Evolutionary conservation across 2,888 invertebrate species (phyloP).

Genomic region (Neocrepidodera transversa): DNA sequence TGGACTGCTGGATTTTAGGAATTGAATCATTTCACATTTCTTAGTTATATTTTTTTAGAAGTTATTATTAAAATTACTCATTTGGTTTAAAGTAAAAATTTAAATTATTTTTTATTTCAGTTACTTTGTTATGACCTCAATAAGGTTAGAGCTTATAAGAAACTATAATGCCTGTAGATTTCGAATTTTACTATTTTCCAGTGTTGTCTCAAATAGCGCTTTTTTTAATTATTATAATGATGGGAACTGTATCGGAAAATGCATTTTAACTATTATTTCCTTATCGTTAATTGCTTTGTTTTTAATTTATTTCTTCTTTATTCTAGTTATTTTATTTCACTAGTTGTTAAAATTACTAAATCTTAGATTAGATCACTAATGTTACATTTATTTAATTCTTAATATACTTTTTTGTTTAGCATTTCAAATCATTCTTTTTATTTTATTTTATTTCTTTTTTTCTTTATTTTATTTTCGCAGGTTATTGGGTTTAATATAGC

Average conservation of each 20-base stretch:
- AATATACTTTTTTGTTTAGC: slow-evolving; percentile 26
- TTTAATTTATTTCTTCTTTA: slow-evolving; percentile 11
- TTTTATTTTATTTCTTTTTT: slow-evolving; percentile 38
- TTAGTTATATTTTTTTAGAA: too few relatives aligned
- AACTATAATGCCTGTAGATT: too few relatives aligned
- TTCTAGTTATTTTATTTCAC: slow-evolving; percentile 13
- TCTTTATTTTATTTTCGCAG: slow-evolving; percentile 47
- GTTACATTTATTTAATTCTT: slow-evolving; percentile 14
- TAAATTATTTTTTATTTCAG: too few relatives aligned
- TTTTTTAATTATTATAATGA: slow-evolving; percentile 3
- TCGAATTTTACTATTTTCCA: background rate
- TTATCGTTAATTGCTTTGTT: slow-evolving; percentile 17
- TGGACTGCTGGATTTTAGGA: background rate
- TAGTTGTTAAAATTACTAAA: slow-evolving; percentile 7
- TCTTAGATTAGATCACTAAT: slow-evolving; percentile 12
- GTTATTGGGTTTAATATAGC: slow-evolving; percentile 42
- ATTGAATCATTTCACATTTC: too few relatives aligned
- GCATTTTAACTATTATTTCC: slow-evolving; percentile 20
- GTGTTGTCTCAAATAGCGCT: background rate
- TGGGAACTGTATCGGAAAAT: slow-evolving; percentile 31
- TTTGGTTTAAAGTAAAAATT: background rate
- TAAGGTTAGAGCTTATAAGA: too few relatives aligned
- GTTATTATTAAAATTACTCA: too few relatives aligned
- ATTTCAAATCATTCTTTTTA: slow-evolving; percentile 23
- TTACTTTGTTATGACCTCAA: too few relatives aligned